phyloP scores from a whole-genome alignment of 2,797 vertebrate species.

The Masticophis lateralis region DNA sequence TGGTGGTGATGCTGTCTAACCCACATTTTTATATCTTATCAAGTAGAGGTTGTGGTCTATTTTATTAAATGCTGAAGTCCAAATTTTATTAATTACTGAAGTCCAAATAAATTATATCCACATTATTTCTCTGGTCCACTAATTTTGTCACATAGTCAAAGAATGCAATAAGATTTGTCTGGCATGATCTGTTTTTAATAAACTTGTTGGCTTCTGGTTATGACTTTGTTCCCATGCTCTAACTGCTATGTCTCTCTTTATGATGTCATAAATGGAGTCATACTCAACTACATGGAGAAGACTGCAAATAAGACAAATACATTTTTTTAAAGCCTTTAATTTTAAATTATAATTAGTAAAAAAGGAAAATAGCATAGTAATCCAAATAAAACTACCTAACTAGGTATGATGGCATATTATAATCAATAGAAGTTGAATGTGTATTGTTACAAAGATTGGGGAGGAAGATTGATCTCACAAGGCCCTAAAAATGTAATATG shows the following conservation, averaged over 20 bases:
- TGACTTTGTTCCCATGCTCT: not conserved
- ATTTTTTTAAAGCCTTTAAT: not conserved
- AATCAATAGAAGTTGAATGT: constrained; percentile 28
- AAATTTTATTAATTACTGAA: too few relatives aligned
- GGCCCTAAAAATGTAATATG: constrained; percentile 3
- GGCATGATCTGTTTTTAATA: too few relatives aligned
- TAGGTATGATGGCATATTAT: constrained; percentile 21
- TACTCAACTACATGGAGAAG: not conserved
- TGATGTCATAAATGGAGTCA: not conserved
- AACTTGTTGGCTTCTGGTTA: too few relatives aligned
- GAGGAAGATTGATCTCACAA: not conserved
- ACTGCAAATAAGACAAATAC: not conserved
- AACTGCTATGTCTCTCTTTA: not conserved
- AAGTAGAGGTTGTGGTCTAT: too few relatives aligned
- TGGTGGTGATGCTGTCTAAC: too few relatives aligned
- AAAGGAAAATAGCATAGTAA: not conserved
- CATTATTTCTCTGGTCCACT: too few relatives aligned
- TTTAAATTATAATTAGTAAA: not conserved
- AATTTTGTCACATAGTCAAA: too few relatives aligned
- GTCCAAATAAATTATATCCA: too few relatives aligned
- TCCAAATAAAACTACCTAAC: constrained; percentile 27
- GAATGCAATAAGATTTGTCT: too few relatives aligned
- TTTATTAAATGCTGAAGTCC: too few relatives aligned
- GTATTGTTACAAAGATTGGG: constrained; percentile 6
- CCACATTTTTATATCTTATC: too few relatives aligned